Percentiles rank a stretch among this genome's conserved stretches.
Conservation (phyloP, 2,113 vertebrate genomes). For the Plotosus lineatus region DNA sequence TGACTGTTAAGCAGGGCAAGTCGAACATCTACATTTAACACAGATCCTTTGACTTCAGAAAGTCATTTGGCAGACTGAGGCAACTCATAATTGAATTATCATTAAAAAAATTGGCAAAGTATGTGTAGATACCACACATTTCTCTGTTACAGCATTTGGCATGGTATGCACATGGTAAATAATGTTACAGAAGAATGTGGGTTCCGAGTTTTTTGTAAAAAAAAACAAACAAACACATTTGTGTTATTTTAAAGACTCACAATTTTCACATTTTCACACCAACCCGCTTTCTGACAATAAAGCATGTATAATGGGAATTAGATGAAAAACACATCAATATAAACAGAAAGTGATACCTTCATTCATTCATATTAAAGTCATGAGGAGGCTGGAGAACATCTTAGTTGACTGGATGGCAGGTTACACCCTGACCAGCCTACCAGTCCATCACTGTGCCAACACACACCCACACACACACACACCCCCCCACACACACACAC, state of each 20-base stretch:
- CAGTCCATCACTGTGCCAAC: too few relatives aligned
- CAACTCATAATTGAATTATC: background rate
- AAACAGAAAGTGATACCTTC: too few relatives aligned
- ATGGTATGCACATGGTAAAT: background rate
- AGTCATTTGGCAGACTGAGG: background rate
- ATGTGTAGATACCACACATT: background rate
- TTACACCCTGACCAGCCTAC: too few relatives aligned
- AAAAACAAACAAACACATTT: too few relatives aligned
- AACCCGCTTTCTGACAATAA: background rate
- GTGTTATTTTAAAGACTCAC: background rate
- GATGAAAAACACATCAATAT: background rate
- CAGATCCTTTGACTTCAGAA: background rate
- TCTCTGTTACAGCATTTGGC: background rate
- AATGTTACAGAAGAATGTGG: background rate
- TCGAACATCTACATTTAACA: constrained; percentile 1
- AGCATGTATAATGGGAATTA: background rate
- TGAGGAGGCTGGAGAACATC: too few relatives aligned
- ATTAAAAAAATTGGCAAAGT: background rate
- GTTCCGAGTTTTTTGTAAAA: background rate
- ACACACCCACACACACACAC: too few relatives aligned
- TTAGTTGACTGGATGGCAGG: too few relatives aligned
- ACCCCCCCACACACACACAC: too few relatives aligned
- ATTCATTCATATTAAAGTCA: too few relatives aligned
- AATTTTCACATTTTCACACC: background rate
- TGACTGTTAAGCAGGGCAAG: constrained; percentile 41